phyloP scores from a whole-genome alignment of 2,113 vertebrate genomes.

The Pelmatolapia mariae region DNA sequence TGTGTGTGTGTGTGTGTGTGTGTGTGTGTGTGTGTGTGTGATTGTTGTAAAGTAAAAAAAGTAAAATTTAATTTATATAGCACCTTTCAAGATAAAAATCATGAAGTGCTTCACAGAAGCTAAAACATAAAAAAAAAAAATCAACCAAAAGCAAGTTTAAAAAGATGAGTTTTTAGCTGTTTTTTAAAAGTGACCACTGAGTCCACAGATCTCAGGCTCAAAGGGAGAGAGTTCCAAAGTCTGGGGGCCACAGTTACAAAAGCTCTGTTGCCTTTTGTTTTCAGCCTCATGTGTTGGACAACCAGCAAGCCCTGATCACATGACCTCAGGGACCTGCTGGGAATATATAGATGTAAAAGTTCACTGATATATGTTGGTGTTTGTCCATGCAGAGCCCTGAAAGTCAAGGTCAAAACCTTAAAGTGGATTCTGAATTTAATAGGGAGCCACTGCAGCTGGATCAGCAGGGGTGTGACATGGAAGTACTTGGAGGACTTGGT shows the following conservation, averaged over 20 bases:
- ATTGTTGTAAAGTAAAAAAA: too few species aligned
- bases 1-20: too few species aligned
- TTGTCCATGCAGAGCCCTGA: background rate
- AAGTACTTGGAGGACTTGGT: background rate
- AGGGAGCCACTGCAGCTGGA: background rate
- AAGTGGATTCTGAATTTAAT: background rate
- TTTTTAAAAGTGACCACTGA: background rate
- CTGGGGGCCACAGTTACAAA: background rate
- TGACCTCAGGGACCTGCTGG: background rate
- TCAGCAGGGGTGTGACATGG: background rate
- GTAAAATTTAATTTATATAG: too few species aligned
- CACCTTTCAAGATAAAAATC: too few species aligned
- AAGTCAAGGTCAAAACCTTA: background rate
- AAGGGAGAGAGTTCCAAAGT: accelerated
- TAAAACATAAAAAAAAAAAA: background rate
- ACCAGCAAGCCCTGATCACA: background rate
- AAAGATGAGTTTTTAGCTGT: background rate
- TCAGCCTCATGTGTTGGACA: background rate
- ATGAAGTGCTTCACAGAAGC: background rate
- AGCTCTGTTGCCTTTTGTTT: background rate
- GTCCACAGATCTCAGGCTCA: background rate
- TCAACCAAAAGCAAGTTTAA: background rate
- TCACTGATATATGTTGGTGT: accelerated
- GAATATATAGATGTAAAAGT: background rate
- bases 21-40: too few species aligned